Base-by-base conservation (phyloP, 2,888 invertebrate genomes). In the Lasioglossum figueresi region DNA sequence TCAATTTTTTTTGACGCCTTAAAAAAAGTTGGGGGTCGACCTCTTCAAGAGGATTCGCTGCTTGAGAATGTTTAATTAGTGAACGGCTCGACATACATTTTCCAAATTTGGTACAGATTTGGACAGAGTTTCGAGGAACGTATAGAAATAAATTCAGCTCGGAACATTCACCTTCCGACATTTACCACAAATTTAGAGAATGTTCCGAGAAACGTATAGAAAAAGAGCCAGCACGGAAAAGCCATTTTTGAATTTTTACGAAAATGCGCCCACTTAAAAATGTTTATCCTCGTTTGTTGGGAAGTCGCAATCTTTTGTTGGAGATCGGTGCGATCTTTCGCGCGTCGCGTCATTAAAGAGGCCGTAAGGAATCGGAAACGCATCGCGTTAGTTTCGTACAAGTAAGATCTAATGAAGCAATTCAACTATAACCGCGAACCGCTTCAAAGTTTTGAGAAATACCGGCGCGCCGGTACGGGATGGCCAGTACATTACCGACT, bases 381-480 rank as follows among this genome's bases (percentile, higher is more conserved):
- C 83, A 73, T 71, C 83, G 82, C 76, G 80, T 88, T 87, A 80
- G 78, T 83, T 76, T 56, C 68, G 76, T 66, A 76, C 82, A 84
- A 83, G 82, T 83, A 89, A 89, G 89, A 89, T 89, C 89, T 89
- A 89, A 89, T 89, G 89, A 89, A 89, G 89, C 89, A 88, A 89
- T 89, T 88, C 88, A 85, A 85, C 88, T 83, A 85, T 81, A 79
- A 88, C 89, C 89, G 63, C 89, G 85, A 84, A 88, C 89, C 89
- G 85, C 86, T 89, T 89, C 88, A 84, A 89, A 89, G 89, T 89
- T 89, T 89, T 88, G 89, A 87, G 89, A 89, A 88, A 89, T 88
- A 85, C 84, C 87, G 75, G 80, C 80, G 81, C 75, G 85, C 70
- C 48, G 68, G 68, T 27, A 81, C 79, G 79, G 74, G 70, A 80